Evolutionary conservation across 1,140 invertebrate species (phyloP), one percentile per base, ranked within the genome.

Genomic region (Parasteatoda tepidariorum): DNA sequence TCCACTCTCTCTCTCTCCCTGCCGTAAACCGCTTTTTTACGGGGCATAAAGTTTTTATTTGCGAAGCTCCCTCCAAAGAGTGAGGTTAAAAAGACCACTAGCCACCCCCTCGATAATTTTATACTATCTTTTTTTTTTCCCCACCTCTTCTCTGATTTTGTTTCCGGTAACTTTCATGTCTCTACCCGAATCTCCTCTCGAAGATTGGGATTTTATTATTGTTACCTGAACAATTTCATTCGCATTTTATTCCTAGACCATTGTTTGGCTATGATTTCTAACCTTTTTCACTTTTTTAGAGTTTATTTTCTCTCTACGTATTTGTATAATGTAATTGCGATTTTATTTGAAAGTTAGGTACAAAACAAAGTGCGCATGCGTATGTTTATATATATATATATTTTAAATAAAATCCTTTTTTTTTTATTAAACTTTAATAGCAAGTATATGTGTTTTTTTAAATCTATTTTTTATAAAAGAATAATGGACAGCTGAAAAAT

Each of bases 21-120:
- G 76, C 76, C 78, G 78, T 82, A 82, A 82, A 82, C 78, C 78
- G 66, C 76, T 82, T 82, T 82, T 82, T 82, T 82, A 82, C 78
- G 78, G 78, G 78, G 55, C 66, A 82, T 82, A 82, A 82, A 82
- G 78, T 82, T 82, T 82, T 82, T 82, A 82, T 82, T 82, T 67
- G 75, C 78, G 30, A 61, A 81, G 62, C 59, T 66, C 71, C 71
- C 71, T 54, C 33, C 64, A n/a, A n/a, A 34, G 73, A 67, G 4
- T 9, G 75, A 67, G 75, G 75, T 78, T 78, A 78, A 78, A 67
- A 78, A 78, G 75, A 78, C 75, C 62, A 78, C 75, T 67, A 55
- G 61, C 28, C 75, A 28, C 28, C 75, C 33, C 28, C n/a, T 4
- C 33, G 22, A n/a, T n/a, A n/a, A 26, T 15, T 24, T 67, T 31